phyloP scores from a whole-genome alignment of 2,797 vertebrate species.

The Pangasius larnaudii region DNA sequence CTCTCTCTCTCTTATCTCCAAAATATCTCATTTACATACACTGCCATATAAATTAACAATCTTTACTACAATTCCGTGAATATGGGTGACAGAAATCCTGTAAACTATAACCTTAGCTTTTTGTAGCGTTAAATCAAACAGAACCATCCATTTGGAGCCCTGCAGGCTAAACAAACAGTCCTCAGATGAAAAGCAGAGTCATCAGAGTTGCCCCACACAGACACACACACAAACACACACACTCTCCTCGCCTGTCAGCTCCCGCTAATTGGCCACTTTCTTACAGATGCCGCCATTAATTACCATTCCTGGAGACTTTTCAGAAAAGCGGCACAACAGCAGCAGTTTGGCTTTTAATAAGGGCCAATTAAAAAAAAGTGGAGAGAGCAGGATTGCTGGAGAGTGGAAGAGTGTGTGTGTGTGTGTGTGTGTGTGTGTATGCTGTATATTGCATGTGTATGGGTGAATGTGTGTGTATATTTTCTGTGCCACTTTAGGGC shows the following conservation, averaged over 20 bases:
- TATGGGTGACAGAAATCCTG: slow-evolving; percentile 34
- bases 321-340: slow-evolving; percentile 44
- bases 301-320: slow-evolving; percentile 56
- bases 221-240: neutral
- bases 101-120: slow-evolving; percentile 16
- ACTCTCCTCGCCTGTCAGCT: slow-evolving; percentile 50
- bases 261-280: slow-evolving; percentile 55
- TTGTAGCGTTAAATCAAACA: slow-evolving; percentile 37
- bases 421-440: neutral
- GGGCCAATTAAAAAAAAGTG: slow-evolving; percentile 56
- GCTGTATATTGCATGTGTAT: slow-evolving; percentile 35
- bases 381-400: slow-evolving; percentile 47
- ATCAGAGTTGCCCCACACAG: slow-evolving; percentile 42
- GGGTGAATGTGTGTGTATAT: slow-evolving; percentile 27
- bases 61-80: slow-evolving; percentile 36
- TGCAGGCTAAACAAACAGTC: slow-evolving; percentile 51
- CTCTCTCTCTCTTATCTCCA: neutral
- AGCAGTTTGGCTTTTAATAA: slow-evolving; percentile 57
- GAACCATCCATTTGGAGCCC: slow-evolving; percentile 42
- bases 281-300: slow-evolving; percentile 57
- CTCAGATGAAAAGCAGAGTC: slow-evolving; percentile 45
- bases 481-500: slow-evolving; percentile 14
- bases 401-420: slow-evolving; percentile 19
- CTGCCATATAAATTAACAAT: slow-evolving; percentile 26
- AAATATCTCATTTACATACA: slow-evolving; percentile 26